phyloP scores from a whole-genome alignment of 2,797 vertebrate genomes.

The Gymnodraco acuticeps region DNA sequence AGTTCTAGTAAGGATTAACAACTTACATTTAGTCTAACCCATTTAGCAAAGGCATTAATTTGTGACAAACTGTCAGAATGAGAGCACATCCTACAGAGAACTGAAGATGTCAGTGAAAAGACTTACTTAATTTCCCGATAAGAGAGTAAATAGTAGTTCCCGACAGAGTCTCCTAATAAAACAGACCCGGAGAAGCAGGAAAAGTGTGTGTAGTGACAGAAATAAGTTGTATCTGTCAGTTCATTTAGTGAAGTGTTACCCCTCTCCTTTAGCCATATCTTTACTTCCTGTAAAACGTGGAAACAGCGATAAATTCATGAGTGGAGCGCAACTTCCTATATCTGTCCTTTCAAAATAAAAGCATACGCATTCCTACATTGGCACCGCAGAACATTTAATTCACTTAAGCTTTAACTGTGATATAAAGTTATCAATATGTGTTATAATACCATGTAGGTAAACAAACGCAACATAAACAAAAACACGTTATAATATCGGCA shows the following conservation, averaged over 20 bases:
- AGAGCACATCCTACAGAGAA: neutral
- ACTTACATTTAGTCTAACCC: neutral
- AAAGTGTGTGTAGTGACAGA: no score
- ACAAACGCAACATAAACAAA: fast-evolving
- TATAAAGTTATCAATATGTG: fast-evolving
- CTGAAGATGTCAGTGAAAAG: neutral
- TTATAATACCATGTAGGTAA: fast-evolving
- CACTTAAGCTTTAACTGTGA: fast-evolving
- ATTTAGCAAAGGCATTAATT: neutral
- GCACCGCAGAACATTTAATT: fast-evolving
- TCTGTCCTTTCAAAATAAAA: slow-evolving; percentile 34
- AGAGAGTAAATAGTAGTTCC: neutral
- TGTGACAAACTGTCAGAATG: neutral
- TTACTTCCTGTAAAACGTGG: slow-evolving; percentile 75
- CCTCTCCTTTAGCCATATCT: slow-evolving; percentile 31
- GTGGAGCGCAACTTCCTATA: neutral
- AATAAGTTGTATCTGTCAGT: slow-evolving; percentile 3
- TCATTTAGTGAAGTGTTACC: slow-evolving; percentile 19
- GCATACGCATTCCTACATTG: fast-evolving
- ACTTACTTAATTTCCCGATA: slow-evolving; percentile 42
- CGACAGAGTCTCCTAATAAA: neutral
- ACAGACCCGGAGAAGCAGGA: neutral
- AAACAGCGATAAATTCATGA: neutral
- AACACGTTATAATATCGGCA: fast-evolving
- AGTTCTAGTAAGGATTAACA: neutral